phyloP scores from a whole-genome alignment of 2,888 invertebrate species.

The Pinctada fucata region DNA sequence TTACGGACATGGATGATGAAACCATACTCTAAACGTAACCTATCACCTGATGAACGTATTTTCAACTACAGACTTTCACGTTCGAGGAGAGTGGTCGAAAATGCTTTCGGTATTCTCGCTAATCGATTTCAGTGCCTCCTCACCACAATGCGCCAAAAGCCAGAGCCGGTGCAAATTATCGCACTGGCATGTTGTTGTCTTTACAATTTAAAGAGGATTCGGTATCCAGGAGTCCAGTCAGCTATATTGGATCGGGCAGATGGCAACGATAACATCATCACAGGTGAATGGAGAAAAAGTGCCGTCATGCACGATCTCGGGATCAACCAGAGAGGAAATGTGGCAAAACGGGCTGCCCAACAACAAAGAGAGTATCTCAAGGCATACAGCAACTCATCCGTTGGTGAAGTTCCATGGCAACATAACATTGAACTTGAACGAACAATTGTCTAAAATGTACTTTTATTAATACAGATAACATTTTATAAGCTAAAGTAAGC shows the following conservation, averaged over 20 bases:
- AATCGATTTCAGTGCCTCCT: background rate
- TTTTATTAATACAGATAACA: too few species aligned
- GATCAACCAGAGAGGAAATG: background rate
- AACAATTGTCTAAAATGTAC: too few species aligned
- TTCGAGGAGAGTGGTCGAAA: background rate
- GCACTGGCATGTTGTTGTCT: background rate
- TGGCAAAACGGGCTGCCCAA: background rate
- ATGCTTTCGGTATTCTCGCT: background rate
- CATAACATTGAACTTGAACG: background rate
- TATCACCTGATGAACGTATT: background rate
- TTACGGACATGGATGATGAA: constrained; percentile 51
- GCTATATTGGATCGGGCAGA: background rate
- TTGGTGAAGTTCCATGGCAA: background rate
- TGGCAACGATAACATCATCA: background rate
- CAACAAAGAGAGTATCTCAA: background rate
- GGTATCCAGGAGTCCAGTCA: background rate
- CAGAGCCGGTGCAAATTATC: background rate
- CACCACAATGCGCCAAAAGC: background rate
- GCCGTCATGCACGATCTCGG: background rate
- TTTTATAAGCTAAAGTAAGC: too few species aligned
- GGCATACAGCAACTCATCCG: background rate
- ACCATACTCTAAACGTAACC: constrained; percentile 34
- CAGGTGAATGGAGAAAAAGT: background rate
- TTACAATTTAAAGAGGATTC: background rate
- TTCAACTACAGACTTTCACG: constrained; percentile 8